Evolutionary conservation across 2,888 invertebrate genomes (phyloP), one percentile per base, ranked within the genome.

Genomic region (Conomelus anceps): DNA sequence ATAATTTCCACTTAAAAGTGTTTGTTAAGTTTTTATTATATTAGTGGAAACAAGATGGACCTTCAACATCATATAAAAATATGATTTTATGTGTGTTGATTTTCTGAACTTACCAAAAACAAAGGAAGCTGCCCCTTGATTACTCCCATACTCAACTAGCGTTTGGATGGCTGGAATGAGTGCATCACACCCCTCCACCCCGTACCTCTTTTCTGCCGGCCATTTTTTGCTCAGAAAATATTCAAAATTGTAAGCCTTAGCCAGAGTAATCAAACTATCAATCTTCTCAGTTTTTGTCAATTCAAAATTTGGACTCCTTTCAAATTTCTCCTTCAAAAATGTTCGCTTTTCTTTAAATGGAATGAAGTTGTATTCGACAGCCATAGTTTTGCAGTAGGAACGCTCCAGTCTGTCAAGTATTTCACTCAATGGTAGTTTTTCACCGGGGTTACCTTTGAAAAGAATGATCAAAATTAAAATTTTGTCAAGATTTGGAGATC

Each of bases 181-280:
- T 91, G 96, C 96, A 93, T 97, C 97, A 91, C 96, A 96, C 0
- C 97, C 97, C 92, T 97, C 97, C 63, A 97, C 93, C 1, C 97
- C 97, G 93, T 97, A 97, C 22, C 97, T 94, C 93, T 97, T 97
- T 93, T 97, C 97, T 23, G 96, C 96, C 1, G 96, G 95, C 96
- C 96, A 97, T 92, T 97, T 97, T 88, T 95, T 95, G 0, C 96
- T 96, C 91, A 97, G 94, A 93, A 96, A 97, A 91, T 96, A 96
- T 93, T 97, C 97, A 93, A 90, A 90, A 23, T 13, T 0, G 24
- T 88, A 86, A 23, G 89, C 96, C 91, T 63, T 63, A 4, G n/a
- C 63, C 63, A 63, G 63, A 63, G n/a, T n/a, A 63, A 63, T n/a
- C 63, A 63, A n/a, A n/a, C n/a, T 7, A n/a, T 63, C 63, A n/a